phyloP scores from a whole-genome alignment of 2,113 vertebrate species.

The Oenanthe melanoleuca region DNA sequence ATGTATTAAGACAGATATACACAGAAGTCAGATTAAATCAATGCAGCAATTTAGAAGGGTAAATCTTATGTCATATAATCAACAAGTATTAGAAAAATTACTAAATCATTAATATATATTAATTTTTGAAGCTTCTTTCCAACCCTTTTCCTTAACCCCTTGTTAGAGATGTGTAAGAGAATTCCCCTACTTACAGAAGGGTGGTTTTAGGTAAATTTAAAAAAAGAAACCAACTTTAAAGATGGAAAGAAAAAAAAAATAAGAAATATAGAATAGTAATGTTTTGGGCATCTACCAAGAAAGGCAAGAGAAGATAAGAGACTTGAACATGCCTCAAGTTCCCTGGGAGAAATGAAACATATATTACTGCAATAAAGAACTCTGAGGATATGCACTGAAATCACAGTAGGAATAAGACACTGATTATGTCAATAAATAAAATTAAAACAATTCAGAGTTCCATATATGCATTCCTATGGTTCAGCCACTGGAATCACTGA shows the following conservation, averaged over 20 bases:
- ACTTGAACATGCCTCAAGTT: background rate
- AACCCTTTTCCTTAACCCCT: background rate
- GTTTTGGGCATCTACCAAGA: background rate
- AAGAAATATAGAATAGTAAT: background rate
- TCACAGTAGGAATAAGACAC: background rate
- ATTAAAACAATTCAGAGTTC: background rate
- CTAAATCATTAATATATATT: background rate
- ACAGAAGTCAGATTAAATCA: background rate
- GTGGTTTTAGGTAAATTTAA: background rate
- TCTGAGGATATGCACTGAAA: background rate
- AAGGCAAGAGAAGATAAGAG: background rate
- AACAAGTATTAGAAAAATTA: background rate
- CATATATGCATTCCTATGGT: background rate
- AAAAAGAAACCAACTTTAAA: background rate
- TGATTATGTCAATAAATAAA: background rate
- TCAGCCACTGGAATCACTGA: background rate
- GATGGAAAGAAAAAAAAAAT: background rate
- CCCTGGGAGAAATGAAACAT: background rate
- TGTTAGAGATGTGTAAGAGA: background rate
- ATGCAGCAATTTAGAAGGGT: background rate
- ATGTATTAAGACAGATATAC: background rate
- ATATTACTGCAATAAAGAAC: background rate
- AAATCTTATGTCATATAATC: background rate
- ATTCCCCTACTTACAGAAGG: background rate
- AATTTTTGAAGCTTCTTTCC: background rate